These are phyloP conservation scores for Drosophila pruinosa DNA, from an alignment of 1,140 invertebrate genomes.

Conservation along the genomic window DNA sequence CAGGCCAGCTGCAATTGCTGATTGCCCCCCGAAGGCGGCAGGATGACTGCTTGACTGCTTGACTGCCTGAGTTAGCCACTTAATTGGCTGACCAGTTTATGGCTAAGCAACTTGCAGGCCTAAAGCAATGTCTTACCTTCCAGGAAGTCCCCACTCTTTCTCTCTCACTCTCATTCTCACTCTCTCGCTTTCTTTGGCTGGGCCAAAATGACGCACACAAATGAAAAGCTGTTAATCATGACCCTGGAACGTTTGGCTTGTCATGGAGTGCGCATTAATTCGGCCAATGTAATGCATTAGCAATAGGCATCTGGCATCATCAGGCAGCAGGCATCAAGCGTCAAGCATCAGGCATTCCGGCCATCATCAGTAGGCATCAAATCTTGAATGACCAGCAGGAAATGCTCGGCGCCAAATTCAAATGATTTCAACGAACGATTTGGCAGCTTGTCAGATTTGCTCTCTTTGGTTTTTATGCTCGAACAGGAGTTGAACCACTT, in stretches of 20 bases:
- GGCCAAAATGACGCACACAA: slow-evolving; percentile 22
- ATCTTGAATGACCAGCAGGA: slow-evolving; percentile 60
- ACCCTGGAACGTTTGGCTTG: slow-evolving; percentile 46
- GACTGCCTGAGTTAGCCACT: slow-evolving; percentile 19
- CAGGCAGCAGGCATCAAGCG: not conserved
- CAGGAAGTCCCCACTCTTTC: not conserved
- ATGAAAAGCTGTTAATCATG: slow-evolving; percentile 47
- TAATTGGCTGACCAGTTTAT: slow-evolving; percentile 42
- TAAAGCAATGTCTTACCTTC: slow-evolving; percentile 19
- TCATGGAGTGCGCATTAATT: slow-evolving; percentile 65
- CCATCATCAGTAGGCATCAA: not conserved
- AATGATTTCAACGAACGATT: slow-evolving; percentile 62
- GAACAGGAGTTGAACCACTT: not conserved
- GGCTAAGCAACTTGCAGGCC: not conserved
- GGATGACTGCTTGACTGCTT: not conserved
- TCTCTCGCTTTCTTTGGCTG: not conserved
- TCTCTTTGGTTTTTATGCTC: not conserved
- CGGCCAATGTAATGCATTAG: slow-evolving; percentile 43
- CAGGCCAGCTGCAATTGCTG: slow-evolving; percentile 28
- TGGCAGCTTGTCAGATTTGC: slow-evolving; percentile 42
- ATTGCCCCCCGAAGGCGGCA: slow-evolving; percentile 6
- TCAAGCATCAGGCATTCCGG: not conserved
- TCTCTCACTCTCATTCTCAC: not conserved
- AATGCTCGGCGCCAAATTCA: slow-evolving; percentile 54
- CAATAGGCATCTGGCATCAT: slow-evolving; percentile 16